Percentiles rank a stretch among this genome's conserved stretches.
Conservation (phyloP, 2,113 vertebrate genomes). For the Mohoua ochrocephala region DNA sequence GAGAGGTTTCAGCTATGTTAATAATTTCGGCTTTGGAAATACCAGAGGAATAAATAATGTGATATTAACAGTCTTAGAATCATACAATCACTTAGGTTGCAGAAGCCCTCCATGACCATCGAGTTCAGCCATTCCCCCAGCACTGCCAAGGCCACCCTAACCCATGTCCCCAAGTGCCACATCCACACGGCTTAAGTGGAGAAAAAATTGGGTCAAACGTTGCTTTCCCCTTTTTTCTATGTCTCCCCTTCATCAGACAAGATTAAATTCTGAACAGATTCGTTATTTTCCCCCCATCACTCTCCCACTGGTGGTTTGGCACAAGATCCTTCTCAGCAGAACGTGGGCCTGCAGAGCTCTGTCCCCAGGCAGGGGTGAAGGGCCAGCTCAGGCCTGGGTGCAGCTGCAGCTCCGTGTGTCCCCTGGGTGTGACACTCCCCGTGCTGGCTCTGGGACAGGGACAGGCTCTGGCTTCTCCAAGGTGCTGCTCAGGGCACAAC, state of each 20-base stretch:
- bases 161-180: neutral
- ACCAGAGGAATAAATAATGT: neutral
- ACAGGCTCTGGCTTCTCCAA: neutral
- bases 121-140: neutral
- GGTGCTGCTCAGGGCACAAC: neutral
- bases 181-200: neutral
- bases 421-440: accelerated
- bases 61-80: neutral
- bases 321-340: neutral
- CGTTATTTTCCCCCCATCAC: neutral
- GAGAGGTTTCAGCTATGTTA: neutral
- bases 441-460: accelerated
- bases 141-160: neutral
- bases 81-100: neutral
- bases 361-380: neutral
- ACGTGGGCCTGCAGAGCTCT: neutral
- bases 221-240: neutral
- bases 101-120: neutral
- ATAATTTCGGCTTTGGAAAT: neutral
- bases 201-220: neutral
- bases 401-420: accelerated
- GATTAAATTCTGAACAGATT: neutral
- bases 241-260: neutral
- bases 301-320: neutral
- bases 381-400: accelerated